Base-by-base conservation (phyloP, 2,113 vertebrate species). In the Oostethus manadensis region DNA sequence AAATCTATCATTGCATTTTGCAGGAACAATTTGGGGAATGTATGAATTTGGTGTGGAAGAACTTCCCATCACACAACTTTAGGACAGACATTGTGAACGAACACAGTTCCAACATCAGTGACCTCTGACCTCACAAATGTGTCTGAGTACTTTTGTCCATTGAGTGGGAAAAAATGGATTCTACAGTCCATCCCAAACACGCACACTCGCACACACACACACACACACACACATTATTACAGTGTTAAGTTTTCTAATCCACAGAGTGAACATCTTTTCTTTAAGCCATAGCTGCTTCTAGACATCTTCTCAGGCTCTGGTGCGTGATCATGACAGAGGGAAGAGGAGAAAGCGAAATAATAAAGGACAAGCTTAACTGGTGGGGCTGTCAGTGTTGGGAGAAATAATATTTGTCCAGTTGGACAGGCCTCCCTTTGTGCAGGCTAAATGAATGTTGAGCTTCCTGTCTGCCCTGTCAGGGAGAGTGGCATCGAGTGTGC, bases 391-490 rank as follows among this genome's bases (percentile, higher is more conserved):
- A 94, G 4, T 55, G 91, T 84, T 80, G 87, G 93, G 88, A 91
- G 89, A 94, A 95, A 94, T 94, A 95, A 95, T 96, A 95, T 97
- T 98, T 97, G 95, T 97, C 94, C 94, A 94, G 90, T 90, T 53
- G 93, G 94, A 97, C 93, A 94, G 93, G 92, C 90, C 93, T 95
- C 90, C 92, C 92, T 99, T 94, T 95, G 92, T 86, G 82, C 65
- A 68, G 72, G 75, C 88, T 96, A 96, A 99, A 98, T 98, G 92
- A 93, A 97, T 94, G 93, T 93, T 95, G 94, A 96, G 94, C 93
- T 95, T 86, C 93, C 92, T 94, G 93, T 96, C 93, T 94, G 84
- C 89, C 89, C 86, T 93, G 93, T 95, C 93, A 92, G 86, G 84
- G 91, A 94, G 87, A 89, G 65, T 78, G 78, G 79, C 80, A 68